Evolutionary conservation across 2,797 vertebrate species (phyloP).

Genomic region (Enteromius paludinosus): DNA sequence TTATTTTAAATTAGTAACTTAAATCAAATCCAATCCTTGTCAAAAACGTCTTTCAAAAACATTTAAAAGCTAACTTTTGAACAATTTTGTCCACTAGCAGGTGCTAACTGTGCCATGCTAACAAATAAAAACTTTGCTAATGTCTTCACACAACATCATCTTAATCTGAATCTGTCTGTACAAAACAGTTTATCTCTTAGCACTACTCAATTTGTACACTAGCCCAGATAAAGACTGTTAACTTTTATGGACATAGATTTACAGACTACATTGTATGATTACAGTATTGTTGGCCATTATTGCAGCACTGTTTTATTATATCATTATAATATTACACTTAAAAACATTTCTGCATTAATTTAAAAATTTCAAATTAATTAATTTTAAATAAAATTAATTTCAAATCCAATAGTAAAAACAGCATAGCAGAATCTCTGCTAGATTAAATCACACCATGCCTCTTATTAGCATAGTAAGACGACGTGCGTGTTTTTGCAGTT

Average conservation of each 20-base stretch:
- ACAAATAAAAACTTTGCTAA: not conserved
- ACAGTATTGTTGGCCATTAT: not conserved
- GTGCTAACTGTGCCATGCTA: conserved; percentile 9
- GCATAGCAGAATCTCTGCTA: not conserved
- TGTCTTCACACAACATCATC: not conserved
- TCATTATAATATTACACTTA: not conserved
- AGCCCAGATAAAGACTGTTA: not conserved
- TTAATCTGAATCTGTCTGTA: not conserved
- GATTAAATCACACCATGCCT: not conserved
- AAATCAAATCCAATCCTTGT: not conserved
- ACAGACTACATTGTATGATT: not conserved
- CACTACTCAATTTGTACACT: no score
- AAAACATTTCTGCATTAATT: not conserved
- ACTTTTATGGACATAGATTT: not conserved
- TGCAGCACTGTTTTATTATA: not conserved
- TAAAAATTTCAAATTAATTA: not conserved
- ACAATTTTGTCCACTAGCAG: not conserved
- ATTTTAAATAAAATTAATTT: no score
- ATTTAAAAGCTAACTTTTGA: not conserved
- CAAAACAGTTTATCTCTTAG: no score
- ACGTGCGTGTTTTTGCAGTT: not conserved
- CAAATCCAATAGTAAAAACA: not conserved
- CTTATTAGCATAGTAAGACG: not conserved
- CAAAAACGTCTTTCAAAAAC: not conserved
- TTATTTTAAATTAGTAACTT: not conserved